Evolutionary conservation across 2,888 invertebrate genomes (phyloP), one percentile per base, ranked within the genome.

Genomic region (Galerucella nymphaeae): DNA sequence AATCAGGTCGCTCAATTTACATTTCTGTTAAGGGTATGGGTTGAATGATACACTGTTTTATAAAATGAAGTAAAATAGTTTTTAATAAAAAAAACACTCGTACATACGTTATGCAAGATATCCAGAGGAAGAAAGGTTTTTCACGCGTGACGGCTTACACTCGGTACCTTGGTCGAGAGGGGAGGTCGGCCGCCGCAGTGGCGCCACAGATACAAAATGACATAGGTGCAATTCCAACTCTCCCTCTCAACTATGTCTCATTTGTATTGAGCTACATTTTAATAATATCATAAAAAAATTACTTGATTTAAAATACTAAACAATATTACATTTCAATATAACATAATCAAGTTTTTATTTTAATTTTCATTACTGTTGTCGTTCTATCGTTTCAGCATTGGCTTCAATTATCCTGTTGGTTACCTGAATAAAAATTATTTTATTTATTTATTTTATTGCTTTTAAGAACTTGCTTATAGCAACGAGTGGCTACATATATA

Each of bases 171-270:
- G 1, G 48, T 5, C 13, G n/a, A n/a, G 13, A n/a, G 3, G 48
- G 48, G 48, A n/a, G 2, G n/a, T n/a, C 14, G n/a, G 48, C 13
- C 6, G n/a, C 13, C 5, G 0, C 13, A n/a, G 13, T 1, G 48
- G 48, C 48, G 48, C 5, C n/a, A 4, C n/a, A 14, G 6, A n/a
- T 42, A 48, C n/a, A n/a, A n/a, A 48, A n/a, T 48, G n/a, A 3
- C n/a, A n/a, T n/a, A 48, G n/a, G 48, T n/a, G 48, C 48, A n/a
- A 48, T 48, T 48, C 48, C 48, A 48, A n/a, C 48, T n/a, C 48
- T 48, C 48, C 3, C 48, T 48, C n/a, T n/a, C 48, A n/a, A 48
- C 48, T 48, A 48, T 48, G n/a, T 13, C n/a, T 6, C 4, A 48
- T 48, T 48, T 48, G 14, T 48, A 14, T 2, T 3, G 4, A n/a